Evolutionary conservation across 2,888 invertebrate species (phyloP), one percentile per base, ranked within the genome.

Genomic region (Margaritifera margaritifera): DNA sequence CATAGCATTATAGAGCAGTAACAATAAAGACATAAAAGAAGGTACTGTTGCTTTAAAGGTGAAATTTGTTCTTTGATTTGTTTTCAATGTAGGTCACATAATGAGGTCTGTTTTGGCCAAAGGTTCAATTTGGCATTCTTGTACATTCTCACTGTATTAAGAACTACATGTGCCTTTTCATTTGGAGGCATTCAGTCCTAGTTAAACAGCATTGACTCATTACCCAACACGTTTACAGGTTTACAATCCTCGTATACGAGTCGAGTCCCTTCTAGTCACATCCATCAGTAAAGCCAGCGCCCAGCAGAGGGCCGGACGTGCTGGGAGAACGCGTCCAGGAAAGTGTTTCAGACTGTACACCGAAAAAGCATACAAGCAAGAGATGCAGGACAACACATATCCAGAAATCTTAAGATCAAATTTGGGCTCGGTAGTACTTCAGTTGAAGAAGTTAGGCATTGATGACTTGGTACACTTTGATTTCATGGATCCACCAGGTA

Each of bases 391-490:
- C 82, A 98, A 99, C 88, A 99, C 99, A 0, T 99, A 99, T 90
- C 98, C 99, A 0, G 92, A 99, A 92, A 99, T 99, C 88, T 91
- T 96, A 70, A 92, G 94, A 78, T 97, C 97, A 59, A 97, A 97
- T 92, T 93, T 97, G 87, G 98, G 98, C 69, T 97, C 98, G 80
- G 99, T 99, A 80, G 99, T 99, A 79, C 92, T 99, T 85, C 99
- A 99, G 91, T 91, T 99, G 88, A 99, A 99, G 91, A 99, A 99
- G 91, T 93, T 99, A 77, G 95, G 98, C 81, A 99, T 99, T 85
- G 99, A 99, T 88, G 99, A 99, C 91, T 92, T 99, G 88, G 99
- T 99, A 66, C 99, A 99, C 90, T 99, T 99, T 90, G 99, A 99
- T 92, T 99, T 99, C 91, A 99, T 99, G 99, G 99, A 99, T 91